Percentiles rank a stretch among this genome's conserved stretches.
Evolutionary conservation across 2,888 invertebrate species (phyloP).

Genomic region (Plagodis dolabraria): DNA sequence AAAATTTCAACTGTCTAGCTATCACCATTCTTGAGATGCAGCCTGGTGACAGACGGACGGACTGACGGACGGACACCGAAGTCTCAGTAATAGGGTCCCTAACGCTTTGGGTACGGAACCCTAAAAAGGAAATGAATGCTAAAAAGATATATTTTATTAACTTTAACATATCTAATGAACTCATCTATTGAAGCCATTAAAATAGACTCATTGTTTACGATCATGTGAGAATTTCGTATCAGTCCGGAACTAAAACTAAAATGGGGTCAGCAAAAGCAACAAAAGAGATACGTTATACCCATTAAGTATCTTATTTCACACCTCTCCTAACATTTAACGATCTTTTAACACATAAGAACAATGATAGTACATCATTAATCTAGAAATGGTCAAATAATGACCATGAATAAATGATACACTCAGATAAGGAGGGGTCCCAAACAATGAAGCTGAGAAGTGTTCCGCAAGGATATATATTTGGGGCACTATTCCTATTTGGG

Average conservation of each 20-base stretch:
- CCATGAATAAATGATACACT: constrained; percentile 81
- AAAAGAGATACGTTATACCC: constrained; percentile 67
- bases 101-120: too few species aligned
- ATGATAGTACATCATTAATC: constrained; percentile 79
- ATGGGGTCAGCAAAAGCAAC: constrained; percentile 50
- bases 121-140: too few species aligned
- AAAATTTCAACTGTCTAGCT: too few species aligned
- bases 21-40: too few species aligned
- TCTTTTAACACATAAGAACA: constrained; percentile 72
- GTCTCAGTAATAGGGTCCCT: too few species aligned
- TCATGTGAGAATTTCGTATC: constrained; percentile 25
- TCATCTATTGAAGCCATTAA: not conserved
- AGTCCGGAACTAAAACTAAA: constrained; percentile 40
- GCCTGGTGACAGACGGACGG: too few species aligned
- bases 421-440: constrained; percentile 69
- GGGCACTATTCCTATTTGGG: constrained; percentile 60
- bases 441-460: constrained; percentile 56
- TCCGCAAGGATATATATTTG: constrained; percentile 62
- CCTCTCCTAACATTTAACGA: constrained; percentile 71
- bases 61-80: too few species aligned
- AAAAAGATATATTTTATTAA: too few species aligned
- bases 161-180: too few species aligned
- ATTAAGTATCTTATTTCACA: constrained; percentile 79
- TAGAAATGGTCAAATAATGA: constrained; percentile 84
- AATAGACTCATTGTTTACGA: constrained; percentile 32